Percentiles rank a stretch among this genome's conserved stretches.
Evolutionary conservation across 2,113 vertebrate species (phyloP).

Genomic region (Manacus vitellinus): DNA sequence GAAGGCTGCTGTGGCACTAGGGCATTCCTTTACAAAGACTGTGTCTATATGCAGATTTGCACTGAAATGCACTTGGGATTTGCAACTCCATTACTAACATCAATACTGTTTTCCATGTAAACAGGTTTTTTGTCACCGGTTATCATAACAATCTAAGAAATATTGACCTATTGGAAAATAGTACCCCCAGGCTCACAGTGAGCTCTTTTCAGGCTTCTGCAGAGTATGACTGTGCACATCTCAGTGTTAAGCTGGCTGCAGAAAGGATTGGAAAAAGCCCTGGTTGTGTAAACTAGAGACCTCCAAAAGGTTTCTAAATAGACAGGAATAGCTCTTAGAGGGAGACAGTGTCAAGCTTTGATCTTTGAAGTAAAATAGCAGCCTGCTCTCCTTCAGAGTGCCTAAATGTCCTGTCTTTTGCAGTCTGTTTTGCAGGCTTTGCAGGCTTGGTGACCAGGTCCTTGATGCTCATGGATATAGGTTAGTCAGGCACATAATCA

Average conservation of each 20-base stretch:
- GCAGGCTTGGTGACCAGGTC: not conserved
- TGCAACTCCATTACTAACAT: not conserved
- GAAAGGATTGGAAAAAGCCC: not conserved
- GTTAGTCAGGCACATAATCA: not conserved
- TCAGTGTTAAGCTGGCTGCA: not conserved
- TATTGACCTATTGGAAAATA: not conserved
- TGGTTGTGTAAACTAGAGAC: not conserved
- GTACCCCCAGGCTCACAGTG: not conserved
- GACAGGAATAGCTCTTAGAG: not conserved
- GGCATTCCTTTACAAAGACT: not conserved
- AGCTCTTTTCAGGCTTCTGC: not conserved
- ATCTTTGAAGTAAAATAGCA: not conserved
- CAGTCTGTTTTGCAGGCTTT: not conserved
- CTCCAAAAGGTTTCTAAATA: not conserved
- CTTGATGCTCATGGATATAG: not conserved
- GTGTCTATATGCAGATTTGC: not conserved
- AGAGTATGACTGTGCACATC: not conserved
- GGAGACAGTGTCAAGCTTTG: not conserved
- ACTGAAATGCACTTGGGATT: not conserved
- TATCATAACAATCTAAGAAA: constrained; percentile 11
- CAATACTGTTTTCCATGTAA: not conserved
- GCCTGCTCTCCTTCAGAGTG: not conserved
- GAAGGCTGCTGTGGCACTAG: not conserved
- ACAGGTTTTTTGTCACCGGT: not conserved
- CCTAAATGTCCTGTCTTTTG: not conserved